phyloP scores from a whole-genome alignment of 2,113 vertebrate genomes.

The Ceyx melanurus region DNA sequence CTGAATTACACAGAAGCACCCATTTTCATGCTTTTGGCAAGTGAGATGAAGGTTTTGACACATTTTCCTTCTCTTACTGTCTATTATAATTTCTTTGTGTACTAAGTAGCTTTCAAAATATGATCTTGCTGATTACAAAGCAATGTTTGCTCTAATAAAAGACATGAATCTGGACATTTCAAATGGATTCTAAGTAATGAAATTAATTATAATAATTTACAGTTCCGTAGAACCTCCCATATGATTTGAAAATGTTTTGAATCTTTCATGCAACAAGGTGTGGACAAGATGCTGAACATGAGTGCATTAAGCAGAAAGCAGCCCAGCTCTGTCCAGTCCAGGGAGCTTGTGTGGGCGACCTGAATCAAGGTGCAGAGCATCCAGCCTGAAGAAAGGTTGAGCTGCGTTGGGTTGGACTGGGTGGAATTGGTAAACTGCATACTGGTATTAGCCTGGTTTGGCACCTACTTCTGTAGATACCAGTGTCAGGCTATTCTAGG shows the following conservation, averaged over 20 bases:
- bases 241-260: neutral
- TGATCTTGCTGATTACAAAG: neutral
- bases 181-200: neutral
- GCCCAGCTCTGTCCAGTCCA: neutral
- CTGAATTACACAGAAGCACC: neutral
- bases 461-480: neutral
- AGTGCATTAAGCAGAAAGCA: neutral
- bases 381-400: accelerated
- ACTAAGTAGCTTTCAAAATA: neutral
- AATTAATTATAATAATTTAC: neutral
- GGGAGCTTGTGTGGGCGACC: neutral
- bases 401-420: neutral
- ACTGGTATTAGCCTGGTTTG: neutral
- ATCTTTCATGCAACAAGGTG: neutral
- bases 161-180: neutral
- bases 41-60: neutral
- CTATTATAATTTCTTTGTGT: neutral
- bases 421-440: neutral
- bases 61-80: neutral
- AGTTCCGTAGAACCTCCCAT: neutral
- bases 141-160: neutral
- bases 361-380: accelerated
- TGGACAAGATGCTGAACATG: neutral
- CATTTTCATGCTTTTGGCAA: neutral
- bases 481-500: neutral